phyloP scores from a whole-genome alignment of 1,140 invertebrate genomes.

The Pararge aegeria region DNA sequence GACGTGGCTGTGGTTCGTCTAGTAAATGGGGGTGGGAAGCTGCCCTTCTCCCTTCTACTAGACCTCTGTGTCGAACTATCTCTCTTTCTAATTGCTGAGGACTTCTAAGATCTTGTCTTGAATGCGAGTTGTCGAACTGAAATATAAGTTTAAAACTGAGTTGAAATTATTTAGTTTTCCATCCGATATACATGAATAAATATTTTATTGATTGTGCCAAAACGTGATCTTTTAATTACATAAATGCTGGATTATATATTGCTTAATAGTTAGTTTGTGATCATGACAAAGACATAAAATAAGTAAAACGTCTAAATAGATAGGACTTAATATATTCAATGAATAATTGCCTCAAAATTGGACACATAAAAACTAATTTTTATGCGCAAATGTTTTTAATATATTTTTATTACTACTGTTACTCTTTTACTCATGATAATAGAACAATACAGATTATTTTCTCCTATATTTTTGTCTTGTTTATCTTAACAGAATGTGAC shows the following conservation, averaged over 20 bases:
- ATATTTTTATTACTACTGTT: no score
- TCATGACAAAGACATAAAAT: slow-evolving; percentile 19
- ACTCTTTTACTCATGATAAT: no score
- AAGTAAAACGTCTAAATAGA: not conserved
- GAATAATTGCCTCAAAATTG: no score
- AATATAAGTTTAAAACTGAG: slow-evolving; percentile 23
- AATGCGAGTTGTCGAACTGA: slow-evolving; percentile 68
- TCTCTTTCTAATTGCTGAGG: slow-evolving; percentile 82
- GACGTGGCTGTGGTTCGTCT: slow-evolving; percentile 76
- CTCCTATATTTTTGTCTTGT: no score
- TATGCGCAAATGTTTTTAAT: no score
- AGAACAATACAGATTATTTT: no score
- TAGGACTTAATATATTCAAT: no score
- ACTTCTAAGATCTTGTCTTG: slow-evolving; percentile 74
- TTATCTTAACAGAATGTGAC: no score
- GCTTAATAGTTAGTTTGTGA: slow-evolving; percentile 2
- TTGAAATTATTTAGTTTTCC: not conserved
- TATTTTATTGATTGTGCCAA: not conserved
- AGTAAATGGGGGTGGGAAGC: slow-evolving; percentile 84
- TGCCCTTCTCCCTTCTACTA: slow-evolving; percentile 79
- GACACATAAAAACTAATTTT: no score
- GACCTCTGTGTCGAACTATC: slow-evolving; percentile 76
- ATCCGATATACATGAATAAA: not conserved
- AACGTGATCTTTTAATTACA: not conserved
- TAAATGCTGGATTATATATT: slow-evolving; percentile 1